Base-by-base conservation (phyloP, 2,888 invertebrate genomes). In the Stenotaenia linearis region DNA sequence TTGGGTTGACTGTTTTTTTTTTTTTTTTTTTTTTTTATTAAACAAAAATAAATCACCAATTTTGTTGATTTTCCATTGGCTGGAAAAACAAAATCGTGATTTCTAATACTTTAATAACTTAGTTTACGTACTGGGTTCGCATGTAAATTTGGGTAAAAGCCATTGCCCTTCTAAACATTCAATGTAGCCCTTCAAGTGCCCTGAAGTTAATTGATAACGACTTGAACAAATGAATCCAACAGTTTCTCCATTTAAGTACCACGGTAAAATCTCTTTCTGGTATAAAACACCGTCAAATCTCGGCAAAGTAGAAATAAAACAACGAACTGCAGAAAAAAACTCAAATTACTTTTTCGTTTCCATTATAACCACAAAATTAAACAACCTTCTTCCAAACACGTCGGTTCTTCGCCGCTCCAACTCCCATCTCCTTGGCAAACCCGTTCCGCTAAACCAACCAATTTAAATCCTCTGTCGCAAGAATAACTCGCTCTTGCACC, bases 391-490 rank as follows among this genome's bases (percentile, higher is more conserved):
- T 74, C 75, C 9, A 30, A n/a, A 79, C 86, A 86, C 25, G 79
- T 79, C 0, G 86, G 85, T 5, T 84, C 79, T 21, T 82, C 81
- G 0, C 80, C 69, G 37, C 84, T 84, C 86, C 86, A 86, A 4
- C 82, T 50, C 0, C 85, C 85, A 15, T 83, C 81, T 0, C 84
- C 83, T 30, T 83, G 82, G 80, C 86, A 85, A 18, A 80, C 81
- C 32, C 84, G 81, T 2, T 82, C 80, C 1, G 37, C 75, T 9
- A 79, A 79, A 3, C 85, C 85, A 5, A 79, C 25, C 1, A 85
- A 78, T 21, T 61, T 75, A 79, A 83, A 84, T 0, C 84, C 85
- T 78, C 82, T 82, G 32, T 82, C 77, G 81, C 85, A 85, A n/a
- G 75, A 79, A 77, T 84, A 84, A 30, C 12, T 80, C 18, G 84